Evolutionary conservation across 2,888 invertebrate species (phyloP).

Genomic region (Heteropelma amictum): DNA sequence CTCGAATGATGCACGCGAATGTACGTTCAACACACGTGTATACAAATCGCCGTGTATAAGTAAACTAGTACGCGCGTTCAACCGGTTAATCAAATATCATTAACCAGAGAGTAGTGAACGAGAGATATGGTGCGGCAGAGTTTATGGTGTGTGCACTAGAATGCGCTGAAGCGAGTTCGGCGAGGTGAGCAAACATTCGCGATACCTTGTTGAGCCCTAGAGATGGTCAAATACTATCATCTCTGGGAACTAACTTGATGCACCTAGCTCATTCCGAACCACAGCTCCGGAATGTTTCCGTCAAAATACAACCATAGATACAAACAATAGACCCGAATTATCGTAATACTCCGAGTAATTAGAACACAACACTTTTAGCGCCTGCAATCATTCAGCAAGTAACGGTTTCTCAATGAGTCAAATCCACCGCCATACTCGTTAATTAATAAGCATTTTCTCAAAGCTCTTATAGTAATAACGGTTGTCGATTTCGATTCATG

Average conservation of each 20-base stretch:
- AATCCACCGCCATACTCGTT: no score
- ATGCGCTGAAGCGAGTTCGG: constrained; percentile 25
- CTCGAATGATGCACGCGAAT: constrained; percentile 27
- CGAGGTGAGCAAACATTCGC: constrained; percentile 48
- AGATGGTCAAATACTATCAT: constrained; percentile 54
- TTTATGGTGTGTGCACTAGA: constrained; percentile 33
- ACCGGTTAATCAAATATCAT: constrained; percentile 57
- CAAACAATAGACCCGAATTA: background rate
- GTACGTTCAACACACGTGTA: constrained; percentile 11
- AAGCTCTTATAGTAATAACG: no score
- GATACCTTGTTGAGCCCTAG: constrained; percentile 37
- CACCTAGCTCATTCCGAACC: constrained; percentile 31
- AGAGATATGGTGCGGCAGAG: constrained; percentile 21
- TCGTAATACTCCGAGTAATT: constrained; percentile 2
- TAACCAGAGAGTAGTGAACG: constrained; percentile 37
- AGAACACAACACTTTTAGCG: background rate
- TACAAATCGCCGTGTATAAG: constrained; percentile 24
- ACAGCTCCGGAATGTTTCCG: constrained; percentile 21
- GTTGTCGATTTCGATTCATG: no score
- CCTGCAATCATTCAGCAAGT: no score
- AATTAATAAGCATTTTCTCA: no score
- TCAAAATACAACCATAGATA: constrained; percentile 26
- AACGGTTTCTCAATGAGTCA: no score
- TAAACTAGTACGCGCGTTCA: constrained; percentile 50
- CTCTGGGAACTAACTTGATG: constrained; percentile 40